A percentile compares a stretch with the other conserved stretches of the same genome.
Evolutionary conservation across 1,140 invertebrate species (phyloP).

Genomic region (Drosophila bifasciata): DNA sequence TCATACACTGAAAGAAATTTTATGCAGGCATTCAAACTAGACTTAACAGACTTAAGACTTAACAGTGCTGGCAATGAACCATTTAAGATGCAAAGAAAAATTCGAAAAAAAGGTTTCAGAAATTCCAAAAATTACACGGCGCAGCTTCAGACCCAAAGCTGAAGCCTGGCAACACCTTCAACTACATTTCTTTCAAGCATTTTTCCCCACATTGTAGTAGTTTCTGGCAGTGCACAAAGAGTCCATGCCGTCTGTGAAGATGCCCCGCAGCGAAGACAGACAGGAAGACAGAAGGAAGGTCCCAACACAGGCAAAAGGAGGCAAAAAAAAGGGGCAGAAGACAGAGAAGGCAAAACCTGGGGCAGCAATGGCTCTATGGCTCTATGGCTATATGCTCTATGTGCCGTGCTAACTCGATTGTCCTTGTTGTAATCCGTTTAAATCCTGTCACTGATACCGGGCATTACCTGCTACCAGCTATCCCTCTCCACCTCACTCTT

Average conservation of each 20-base stretch:
- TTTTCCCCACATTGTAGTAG: neutral
- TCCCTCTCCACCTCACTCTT: conserved; percentile 8
- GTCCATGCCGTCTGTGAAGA: conserved; percentile 19
- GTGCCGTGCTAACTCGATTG: conserved; percentile 77
- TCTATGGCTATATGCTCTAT: conserved; percentile 26
- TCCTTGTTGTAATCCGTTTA: conserved; percentile 81
- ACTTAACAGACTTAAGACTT: too few relatives aligned
- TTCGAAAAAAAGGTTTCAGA: too few relatives aligned
- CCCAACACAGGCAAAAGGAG: conserved; percentile 14
- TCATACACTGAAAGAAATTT: neutral
- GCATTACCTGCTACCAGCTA: conserved; percentile 61
- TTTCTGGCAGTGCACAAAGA: conserved; percentile 17
- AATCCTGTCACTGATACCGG: conserved; percentile 79
- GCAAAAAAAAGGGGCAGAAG: conserved; percentile 4
- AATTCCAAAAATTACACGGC: too few relatives aligned
- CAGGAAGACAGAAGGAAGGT: conserved; percentile 16
- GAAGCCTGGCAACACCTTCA: too few relatives aligned
- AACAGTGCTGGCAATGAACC: too few relatives aligned
- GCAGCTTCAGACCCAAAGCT: too few relatives aligned
- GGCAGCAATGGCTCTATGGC: too few relatives aligned
- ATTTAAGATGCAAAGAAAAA: too few relatives aligned
- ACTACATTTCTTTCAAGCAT: too few relatives aligned
- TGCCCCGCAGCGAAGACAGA: conserved; percentile 21
- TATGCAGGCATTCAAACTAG: too few relatives aligned
- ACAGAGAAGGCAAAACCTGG: conserved; percentile 19